Conservation (phyloP, 1,140 invertebrate species). For the Pseudoatta argentina region DNA sequence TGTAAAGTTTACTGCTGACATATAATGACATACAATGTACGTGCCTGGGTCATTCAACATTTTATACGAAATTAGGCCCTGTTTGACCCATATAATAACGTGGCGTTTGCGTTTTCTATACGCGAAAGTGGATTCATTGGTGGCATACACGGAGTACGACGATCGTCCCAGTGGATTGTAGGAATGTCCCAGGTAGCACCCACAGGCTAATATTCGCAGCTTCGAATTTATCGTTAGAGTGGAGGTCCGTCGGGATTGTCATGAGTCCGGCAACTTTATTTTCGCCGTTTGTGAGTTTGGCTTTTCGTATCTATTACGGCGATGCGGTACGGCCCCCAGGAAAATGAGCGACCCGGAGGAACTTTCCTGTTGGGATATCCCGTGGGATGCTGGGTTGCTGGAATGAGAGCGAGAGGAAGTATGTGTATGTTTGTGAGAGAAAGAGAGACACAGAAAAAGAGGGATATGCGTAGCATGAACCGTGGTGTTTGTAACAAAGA, state of each 20-base stretch:
- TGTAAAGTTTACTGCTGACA: neutral
- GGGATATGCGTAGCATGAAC: neutral
- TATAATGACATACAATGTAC: neutral
- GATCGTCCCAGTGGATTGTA: neutral
- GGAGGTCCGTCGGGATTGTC: constrained; percentile 54
- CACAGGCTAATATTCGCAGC: constrained; percentile 67
- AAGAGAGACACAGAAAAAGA: neutral
- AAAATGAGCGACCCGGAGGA: constrained; percentile 69
- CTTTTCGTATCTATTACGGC: constrained; percentile 76
- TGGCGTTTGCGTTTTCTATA: neutral
- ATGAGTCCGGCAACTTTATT: constrained; percentile 67
- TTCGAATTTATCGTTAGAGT: constrained; percentile 68
- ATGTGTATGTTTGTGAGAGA: neutral
- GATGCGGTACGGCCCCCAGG: constrained; percentile 18
- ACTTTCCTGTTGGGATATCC: constrained; percentile 55
- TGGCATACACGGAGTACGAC: neutral
- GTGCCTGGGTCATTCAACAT: neutral
- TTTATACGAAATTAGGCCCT: constrained; percentile 40
- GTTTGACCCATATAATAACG: constrained; percentile 17
- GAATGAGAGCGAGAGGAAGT: neutral
- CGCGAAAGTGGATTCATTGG: neutral
- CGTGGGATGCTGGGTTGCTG: neutral
- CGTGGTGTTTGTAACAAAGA: constrained; percentile 36
- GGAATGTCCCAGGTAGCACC: constrained; percentile 1
- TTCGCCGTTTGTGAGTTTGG: constrained; percentile 71